Base-by-base conservation (phyloP, 2,797 vertebrate species). In the Onychomys arenicola region DNA sequence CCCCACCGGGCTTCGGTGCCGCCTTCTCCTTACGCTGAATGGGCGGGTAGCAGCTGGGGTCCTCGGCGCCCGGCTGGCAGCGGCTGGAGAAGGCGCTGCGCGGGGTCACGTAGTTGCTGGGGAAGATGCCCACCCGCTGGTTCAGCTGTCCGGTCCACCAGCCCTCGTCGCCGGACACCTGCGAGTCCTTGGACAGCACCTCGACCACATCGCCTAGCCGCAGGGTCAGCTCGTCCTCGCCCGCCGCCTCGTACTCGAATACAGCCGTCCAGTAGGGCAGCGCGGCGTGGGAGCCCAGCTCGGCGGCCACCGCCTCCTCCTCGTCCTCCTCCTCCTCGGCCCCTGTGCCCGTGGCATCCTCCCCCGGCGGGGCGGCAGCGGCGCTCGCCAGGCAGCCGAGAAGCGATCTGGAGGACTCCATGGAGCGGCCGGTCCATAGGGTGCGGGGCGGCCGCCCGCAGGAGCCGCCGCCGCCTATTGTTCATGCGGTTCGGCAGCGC, bases 91-190 rank as follows among this genome's bases (percentile, higher is more conserved):
- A 99, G 97, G 99, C 98, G 77, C 98, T 98, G 90, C 99, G 99
- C 96, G 97, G 99, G 98, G 99, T 99, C 98, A 99, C 99, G 98
- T 99, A 99, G 98, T 99, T 99, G 98, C 99, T 99, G 94, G 99
- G 99, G 98, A 98, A 99, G 98, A 99, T 98, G 98, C 99, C 99
- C 93, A 99, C 99, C 95, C 99, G 99, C 98, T 99, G 99, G 87
- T 99, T 99, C 89, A 99, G 99, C 98, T 99, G 99, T 17, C 99
- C 99, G 40, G 99, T 99, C 99, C 99, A 99, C 99, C 99, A 99
- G 89, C 99, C 99, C 97, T 98, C 99, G 96, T 99, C 99, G 46
- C 99, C 99, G 9, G 99, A 99, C 97, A 99, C 99, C 97, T 99
- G 98, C 63, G 98, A 99, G 98, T 99, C 99, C 98, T 99, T 99